Conservation (phyloP, 1,140 invertebrate genomes). For the Atta colombica region DNA sequence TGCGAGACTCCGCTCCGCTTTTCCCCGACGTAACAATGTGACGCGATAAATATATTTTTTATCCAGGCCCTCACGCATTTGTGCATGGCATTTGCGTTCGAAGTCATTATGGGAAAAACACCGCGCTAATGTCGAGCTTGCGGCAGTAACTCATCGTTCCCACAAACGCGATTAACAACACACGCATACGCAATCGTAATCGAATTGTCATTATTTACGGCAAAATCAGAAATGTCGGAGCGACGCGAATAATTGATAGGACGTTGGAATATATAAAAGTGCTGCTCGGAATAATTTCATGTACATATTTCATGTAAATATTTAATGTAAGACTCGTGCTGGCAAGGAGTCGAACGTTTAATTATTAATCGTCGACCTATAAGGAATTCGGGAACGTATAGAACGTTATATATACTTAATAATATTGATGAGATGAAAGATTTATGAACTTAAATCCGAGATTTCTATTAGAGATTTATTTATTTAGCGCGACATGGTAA, state of each 20-base stretch:
- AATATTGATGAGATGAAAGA: neutral
- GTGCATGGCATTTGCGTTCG: neutral
- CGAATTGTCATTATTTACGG: neutral
- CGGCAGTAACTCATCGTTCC: neutral
- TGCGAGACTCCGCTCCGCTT: neutral
- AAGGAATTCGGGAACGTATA: neutral
- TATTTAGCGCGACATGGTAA: neutral
- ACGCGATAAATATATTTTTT: slow-evolving; percentile 39
- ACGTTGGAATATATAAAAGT: neutral
- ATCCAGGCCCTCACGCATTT: neutral
- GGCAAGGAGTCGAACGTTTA: neutral
- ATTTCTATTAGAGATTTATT: slow-evolving; percentile 5
- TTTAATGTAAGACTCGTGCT: neutral
- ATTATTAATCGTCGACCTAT: neutral
- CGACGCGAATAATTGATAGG: neutral
- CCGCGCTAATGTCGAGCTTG: neutral
- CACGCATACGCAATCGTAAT: slow-evolving; percentile 18
- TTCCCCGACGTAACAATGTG: neutral
- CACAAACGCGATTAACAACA: neutral
- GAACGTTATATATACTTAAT: neutral
- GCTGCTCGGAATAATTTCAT: neutral
- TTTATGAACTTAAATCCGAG: no score
- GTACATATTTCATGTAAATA: neutral
- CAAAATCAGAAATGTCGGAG: neutral
- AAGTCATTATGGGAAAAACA: slow-evolving; percentile 17